Conservation (phyloP, 1,140 invertebrate genomes). For the Drosophila ercepeae region DNA sequence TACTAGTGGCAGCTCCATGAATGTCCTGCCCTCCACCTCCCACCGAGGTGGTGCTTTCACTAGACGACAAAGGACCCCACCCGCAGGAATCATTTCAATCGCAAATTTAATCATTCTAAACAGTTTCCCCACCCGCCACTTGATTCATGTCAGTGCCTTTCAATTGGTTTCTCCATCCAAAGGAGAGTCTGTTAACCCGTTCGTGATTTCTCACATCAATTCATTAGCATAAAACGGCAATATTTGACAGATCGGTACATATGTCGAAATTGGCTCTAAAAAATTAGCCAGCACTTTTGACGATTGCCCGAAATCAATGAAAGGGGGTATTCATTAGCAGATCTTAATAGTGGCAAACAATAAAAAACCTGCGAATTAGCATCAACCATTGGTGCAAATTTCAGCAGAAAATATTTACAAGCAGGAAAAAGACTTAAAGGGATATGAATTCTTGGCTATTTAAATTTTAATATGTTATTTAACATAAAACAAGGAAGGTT, state of each 20-base stretch:
- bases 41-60: neutral
- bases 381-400: too few species aligned
- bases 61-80: slow-evolving; percentile 33
- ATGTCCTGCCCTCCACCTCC: neutral
- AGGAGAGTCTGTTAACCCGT: slow-evolving; percentile 57
- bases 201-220: slow-evolving; percentile 48
- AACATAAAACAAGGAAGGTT: too few species aligned
- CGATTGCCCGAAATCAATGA: neutral
- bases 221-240: slow-evolving; percentile 74
- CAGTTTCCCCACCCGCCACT: slow-evolving; percentile 51
- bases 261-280: slow-evolving; percentile 13
- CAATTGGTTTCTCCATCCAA: slow-evolving; percentile 78
- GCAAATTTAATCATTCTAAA: slow-evolving; percentile 81
- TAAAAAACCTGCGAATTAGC: too few species aligned
- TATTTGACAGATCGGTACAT: slow-evolving; percentile 55
- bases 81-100: slow-evolving; percentile 67
- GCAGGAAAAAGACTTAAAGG: too few species aligned
- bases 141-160: slow-evolving; percentile 78
- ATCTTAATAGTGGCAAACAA: neutral
- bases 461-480: too few species aligned
- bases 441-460: too few species aligned
- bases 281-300: neutral
- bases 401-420: too few species aligned
- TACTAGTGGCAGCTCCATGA: slow-evolving; percentile 13
- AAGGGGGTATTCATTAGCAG: too few species aligned